Evolutionary conservation across 2,888 invertebrate species (phyloP).

Genomic region (Trichopria drosophilae): DNA sequence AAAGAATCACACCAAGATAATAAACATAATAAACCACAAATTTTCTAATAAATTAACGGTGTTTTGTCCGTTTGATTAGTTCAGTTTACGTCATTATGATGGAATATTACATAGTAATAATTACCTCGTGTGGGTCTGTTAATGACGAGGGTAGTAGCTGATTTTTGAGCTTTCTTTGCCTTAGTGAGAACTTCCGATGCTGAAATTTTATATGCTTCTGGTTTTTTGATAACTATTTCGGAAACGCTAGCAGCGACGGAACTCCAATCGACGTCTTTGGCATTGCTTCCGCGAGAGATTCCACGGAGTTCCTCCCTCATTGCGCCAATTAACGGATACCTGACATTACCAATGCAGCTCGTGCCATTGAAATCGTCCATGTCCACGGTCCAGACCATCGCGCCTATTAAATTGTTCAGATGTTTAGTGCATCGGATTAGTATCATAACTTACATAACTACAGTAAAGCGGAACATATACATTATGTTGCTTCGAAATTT

Average conservation of each 20-base stretch:
- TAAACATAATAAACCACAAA: no score
- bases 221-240: constrained; percentile 67
- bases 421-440: no score
- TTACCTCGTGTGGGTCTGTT: constrained; percentile 56
- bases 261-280: constrained; percentile 85
- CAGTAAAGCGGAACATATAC: no score
- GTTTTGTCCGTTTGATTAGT: no score
- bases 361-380: constrained; percentile 92
- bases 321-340: constrained; percentile 86
- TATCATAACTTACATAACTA: no score
- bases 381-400: constrained; percentile 95
- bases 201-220: constrained; percentile 76
- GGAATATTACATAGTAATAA: no score
- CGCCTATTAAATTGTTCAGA: constrained; percentile 50
- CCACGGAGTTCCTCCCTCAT: constrained; percentile 89
- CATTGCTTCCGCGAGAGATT: constrained; percentile 78
- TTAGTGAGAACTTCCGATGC: constrained; percentile 71
- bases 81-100: no score
- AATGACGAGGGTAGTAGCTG: constrained; percentile 63
- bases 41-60: no score
- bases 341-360: constrained; percentile 80
- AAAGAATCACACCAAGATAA: no score
- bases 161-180: constrained; percentile 64
- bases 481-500: no score
- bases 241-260: constrained; percentile 71